phyloP scores from a whole-genome alignment of 2,888 invertebrate genomes.

The Andrena bicolor region DNA sequence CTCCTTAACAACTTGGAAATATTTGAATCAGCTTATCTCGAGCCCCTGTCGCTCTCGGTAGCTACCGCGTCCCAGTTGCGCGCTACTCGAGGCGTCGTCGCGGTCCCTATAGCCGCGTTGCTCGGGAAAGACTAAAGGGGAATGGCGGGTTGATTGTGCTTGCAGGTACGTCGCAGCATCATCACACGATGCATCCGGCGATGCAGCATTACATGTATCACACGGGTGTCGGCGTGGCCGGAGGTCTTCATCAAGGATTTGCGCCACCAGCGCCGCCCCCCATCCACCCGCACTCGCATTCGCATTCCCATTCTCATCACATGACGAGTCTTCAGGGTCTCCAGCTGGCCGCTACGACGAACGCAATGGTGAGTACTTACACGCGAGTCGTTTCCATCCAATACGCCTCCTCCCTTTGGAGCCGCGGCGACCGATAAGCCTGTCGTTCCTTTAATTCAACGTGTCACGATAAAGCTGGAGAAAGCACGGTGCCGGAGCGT shows the following conservation, averaged over 20 bases:
- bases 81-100: no score
- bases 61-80: no score
- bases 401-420: not conserved
- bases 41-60: no score
- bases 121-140: conserved; percentile 11
- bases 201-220: conserved; percentile 86
- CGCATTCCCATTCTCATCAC: conserved; percentile 86
- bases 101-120: no score
- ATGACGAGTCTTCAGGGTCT: conserved; percentile 86
- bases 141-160: conserved; percentile 34
- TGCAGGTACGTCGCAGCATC: conserved; percentile 83
- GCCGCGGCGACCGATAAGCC: not conserved
- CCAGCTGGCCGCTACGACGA: conserved; percentile 87
- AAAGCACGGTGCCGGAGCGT: not conserved
- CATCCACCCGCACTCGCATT: conserved; percentile 84
- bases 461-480: not conserved
- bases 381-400: not conserved
- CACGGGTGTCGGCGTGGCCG: conserved; percentile 83
- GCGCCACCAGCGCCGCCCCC: conserved; percentile 84
- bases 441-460: not conserved
- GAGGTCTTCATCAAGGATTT: conserved; percentile 84
- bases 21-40: no score
- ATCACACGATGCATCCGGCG: conserved; percentile 85
- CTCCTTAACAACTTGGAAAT: not conserved
- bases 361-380: conserved; percentile 88